Base-by-base conservation (phyloP, 1,140 invertebrate species). In the Vollenhovia emeryi region DNA sequence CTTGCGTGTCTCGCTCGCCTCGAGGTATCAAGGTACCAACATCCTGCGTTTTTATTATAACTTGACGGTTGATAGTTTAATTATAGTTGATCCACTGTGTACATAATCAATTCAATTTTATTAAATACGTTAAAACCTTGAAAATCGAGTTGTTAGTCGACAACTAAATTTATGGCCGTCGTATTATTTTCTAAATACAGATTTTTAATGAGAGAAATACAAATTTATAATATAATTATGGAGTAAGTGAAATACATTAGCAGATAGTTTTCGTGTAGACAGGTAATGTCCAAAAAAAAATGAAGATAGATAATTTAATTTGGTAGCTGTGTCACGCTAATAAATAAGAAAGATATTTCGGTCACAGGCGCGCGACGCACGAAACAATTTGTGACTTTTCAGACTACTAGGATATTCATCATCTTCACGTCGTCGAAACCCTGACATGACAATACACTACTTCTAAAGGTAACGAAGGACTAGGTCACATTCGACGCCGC, bases 1-100 rank as follows among this genome's bases (percentile, higher is more conserved):
- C 91, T 90, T 92, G 91, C 91, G 91, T 92, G 91, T 93, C 89
- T 86, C 90, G 92, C 92, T 92, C 91, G 93, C 91, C 90, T 73
- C 48, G 21, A 86, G 87, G 85, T 83, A 90, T 76, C 55, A 36
- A 86, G 87, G 85, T 79, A 90, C 86, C 43, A 82, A 79, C 89
- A 89, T 92, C 74, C 84, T 85, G 85, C 89, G 71, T 92, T 93
- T 93, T 93, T 92, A 94, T 94, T 94, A 92, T 86, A 84, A 68
- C 75, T 5, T 86, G 92, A 93, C 91, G 83, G 91, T 87, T 93
- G 90, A 93, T 91, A 91, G 86, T 90, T 93, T 93, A 92, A 93
- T 94, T 93, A 93, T 80, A 75, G 33, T 15, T 82, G 21, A n/a
- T 78, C 8, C 40, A 36, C 43, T 40, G 24, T 40, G 9, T 27